Base-by-base conservation (phyloP, 1,140 invertebrate species). In the Stenopsyche tienmushanensis region DNA sequence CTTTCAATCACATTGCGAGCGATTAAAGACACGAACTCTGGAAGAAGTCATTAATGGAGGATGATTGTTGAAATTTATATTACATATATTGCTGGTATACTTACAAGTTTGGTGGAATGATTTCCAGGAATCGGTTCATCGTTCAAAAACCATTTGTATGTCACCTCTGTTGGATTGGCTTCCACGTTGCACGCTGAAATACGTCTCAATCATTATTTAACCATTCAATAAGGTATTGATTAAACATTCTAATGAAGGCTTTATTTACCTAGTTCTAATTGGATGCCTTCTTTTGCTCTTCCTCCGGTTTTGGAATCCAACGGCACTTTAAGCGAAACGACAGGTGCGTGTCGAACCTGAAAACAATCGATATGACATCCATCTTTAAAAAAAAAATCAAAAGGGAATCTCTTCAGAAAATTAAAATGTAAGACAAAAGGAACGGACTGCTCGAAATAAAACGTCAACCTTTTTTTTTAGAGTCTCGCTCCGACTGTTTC, bases 161-260 rank as follows among this genome's bases (percentile, higher is more conserved):
- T 83, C 54, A 90, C 82, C 65, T 86, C 80, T 15, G 82, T 76
- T n/a, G 91, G 91, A 83, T 93, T 93, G 53, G 88, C 90, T 65
- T 89, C 84, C 10, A 88, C 89, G 49, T 83, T 79, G 75, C 91
- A 93, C 69, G 81, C 84, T 70, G 62, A 67, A 73, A 52, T 47
- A 49, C 5, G 55, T 44, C 42, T 45, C 7, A 49, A 45, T 17
- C 15, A 10, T 17, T 39, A 41, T 34, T 57, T 15, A 57, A 10
- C 20, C 13, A 59, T 44, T 17, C 18, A 59, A 44, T 13, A 60
- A 49, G 45, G 29, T 5, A 45, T 17, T 29, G 29, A 41, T 15
- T 39, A 58, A 42, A 42, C 2, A 62, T 62, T 47, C 7, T 17
- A 60, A 17, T n/a, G 42, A 53, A 34, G n/a, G n/a, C 47, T 49